Evolutionary conservation across 2,888 invertebrate species (phyloP), one percentile per base, ranked within the genome.

Genomic region (Perizoma affinitatum): DNA sequence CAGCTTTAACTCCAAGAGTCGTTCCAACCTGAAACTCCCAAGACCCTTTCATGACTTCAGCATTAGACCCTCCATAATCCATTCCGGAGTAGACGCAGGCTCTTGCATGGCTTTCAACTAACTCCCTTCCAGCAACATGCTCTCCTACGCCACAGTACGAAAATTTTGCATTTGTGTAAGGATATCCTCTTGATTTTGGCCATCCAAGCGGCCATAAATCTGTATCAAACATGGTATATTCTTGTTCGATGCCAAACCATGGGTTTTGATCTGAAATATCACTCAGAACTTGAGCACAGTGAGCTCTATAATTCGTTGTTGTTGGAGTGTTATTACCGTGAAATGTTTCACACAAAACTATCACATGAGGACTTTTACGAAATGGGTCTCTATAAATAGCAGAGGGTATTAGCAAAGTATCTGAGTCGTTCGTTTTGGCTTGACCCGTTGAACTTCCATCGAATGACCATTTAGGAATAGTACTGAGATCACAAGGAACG

Each of bases 31-130:
- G 97, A 87, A 94, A 97, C 84, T 96, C 96, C 96, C 96, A 97
- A 88, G 97, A 98, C 10, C 97, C 96, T 44, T 98, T 98, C 98
- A 98, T 98, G 36, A 98, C 99, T 92, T 99, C 99, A n/a, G 98
- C 99, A 86, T 99, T 99, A 51, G 96, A 96, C 47, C 99, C 99
- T 55, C 96, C 94, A 71, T 98, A 96, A 74, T 96, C 96, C 74
- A 99, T 94, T 44, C 99, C 99, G 55, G 99, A 96, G 82, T 98
- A 98, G 57, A 99, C 88, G 77, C 98, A 98, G 7, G 98, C 93
- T 68, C 91, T 81, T 0, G 92, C 86, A 80, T 99, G 99, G 41
- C 98, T 96, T 87, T 99, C 98, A 10, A 97, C 97, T 67, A 99
- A 95, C 81, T 99, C 98, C 64, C 99, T 94, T 4, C 98, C 99